Conservation (phyloP, 2,888 invertebrate genomes). For the Neoascia interrupta region DNA sequence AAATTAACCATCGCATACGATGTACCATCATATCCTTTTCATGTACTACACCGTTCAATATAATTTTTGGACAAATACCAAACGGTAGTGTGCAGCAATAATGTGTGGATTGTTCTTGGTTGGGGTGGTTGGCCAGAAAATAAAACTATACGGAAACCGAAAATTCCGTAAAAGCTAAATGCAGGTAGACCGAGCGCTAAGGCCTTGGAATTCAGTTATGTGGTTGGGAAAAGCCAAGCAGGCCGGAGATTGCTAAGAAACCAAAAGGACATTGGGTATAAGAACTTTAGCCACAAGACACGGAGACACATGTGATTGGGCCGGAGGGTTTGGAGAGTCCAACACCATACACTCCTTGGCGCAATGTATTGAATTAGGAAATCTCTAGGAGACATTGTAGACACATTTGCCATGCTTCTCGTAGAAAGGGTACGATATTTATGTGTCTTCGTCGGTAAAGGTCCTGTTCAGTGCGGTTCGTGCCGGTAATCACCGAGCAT, state of each 20-base stretch:
- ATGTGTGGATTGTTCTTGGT: too few relatives aligned
- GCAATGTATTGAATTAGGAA: slow-evolving; percentile 55
- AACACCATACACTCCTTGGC: too few relatives aligned
- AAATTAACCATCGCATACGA: slow-evolving; percentile 57
- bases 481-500: slow-evolving; percentile 63
- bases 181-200: slow-evolving; percentile 63
- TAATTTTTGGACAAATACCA: slow-evolving; percentile 56
- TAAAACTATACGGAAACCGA: slow-evolving; percentile 19
- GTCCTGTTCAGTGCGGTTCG: slow-evolving; percentile 61
- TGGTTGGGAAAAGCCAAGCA: slow-evolving; percentile 53
- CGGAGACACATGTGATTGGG: not conserved
- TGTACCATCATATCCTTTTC: slow-evolving; percentile 42
- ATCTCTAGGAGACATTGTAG: slow-evolving; percentile 6
- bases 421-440: slow-evolving; percentile 16
- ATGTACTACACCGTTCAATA: slow-evolving; percentile 47
- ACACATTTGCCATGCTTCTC: not conserved
- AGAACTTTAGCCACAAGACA: not conserved
- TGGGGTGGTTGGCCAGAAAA: not conserved
- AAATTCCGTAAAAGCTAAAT: slow-evolving; percentile 55
- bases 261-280: too few relatives aligned
- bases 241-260: slow-evolving; percentile 51
- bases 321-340: not conserved
- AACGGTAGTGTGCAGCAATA: not conserved
- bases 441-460: slow-evolving; percentile 60
- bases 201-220: slow-evolving; percentile 58